A percentile compares a stretch with the other conserved stretches of the same genome.
Conservation (phyloP, 2,797 vertebrate species). For the Xenentodon cancila region DNA sequence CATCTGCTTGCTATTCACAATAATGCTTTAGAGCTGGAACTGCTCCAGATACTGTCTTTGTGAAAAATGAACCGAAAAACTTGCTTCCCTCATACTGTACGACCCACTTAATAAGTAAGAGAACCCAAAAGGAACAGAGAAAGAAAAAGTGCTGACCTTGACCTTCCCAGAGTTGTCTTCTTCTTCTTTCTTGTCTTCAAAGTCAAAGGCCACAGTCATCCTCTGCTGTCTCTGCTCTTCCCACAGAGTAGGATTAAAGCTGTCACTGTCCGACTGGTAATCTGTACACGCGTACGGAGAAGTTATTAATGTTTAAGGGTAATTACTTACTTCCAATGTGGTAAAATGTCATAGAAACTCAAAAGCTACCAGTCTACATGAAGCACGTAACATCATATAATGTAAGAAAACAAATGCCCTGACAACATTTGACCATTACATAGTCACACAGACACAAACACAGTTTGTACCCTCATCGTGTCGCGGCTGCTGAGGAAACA, state of each 20-base stretch:
- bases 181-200: constrained; percentile 98
- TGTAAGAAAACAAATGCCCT: constrained; percentile 3
- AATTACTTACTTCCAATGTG: neutral
- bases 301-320: neutral
- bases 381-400: neutral
- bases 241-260: constrained; percentile 98
- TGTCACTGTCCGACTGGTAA: constrained; percentile 99
- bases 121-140: constrained; percentile 2
- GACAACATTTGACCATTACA: neutral
- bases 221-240: constrained; percentile 98
- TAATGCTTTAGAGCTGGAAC: neutral
- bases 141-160: constrained; percentile 82
- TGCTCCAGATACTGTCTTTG: neutral
- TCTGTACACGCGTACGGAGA: constrained; percentile 76
- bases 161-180: constrained; percentile 95
- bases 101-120: neutral
- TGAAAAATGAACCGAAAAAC: neutral
- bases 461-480: constrained; percentile 91
- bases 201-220: constrained; percentile 99
- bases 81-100: too few species aligned
- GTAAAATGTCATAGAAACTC: neutral
- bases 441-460: constrained; percentile 8
- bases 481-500: constrained; percentile 99
- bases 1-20: too few species aligned
- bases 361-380: too few species aligned